phyloP scores from a whole-genome alignment of 2,797 vertebrate genomes.

The Mareca penelope region DNA sequence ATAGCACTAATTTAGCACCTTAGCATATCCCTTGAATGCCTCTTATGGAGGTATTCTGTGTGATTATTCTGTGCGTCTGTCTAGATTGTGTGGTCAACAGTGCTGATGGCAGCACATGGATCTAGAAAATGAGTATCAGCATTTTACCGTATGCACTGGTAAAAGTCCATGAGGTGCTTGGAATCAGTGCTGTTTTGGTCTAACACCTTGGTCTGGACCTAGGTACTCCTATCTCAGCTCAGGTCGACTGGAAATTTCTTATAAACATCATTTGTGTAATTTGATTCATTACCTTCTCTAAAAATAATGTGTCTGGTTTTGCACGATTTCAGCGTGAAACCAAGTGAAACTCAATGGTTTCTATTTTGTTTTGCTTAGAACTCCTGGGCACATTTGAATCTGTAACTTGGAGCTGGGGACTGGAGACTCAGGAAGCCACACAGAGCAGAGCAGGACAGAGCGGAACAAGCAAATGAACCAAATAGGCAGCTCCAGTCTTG shows the following conservation, averaged over 20 bases:
- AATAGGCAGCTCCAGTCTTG: background rate
- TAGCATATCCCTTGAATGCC: background rate
- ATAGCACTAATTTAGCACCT: background rate
- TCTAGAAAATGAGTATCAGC: background rate
- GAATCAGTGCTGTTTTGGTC: background rate
- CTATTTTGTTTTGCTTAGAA: background rate
- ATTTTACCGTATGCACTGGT: background rate
- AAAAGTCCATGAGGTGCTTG: background rate
- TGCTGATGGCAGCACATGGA: background rate
- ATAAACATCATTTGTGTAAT: background rate
- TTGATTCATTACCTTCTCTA: background rate
- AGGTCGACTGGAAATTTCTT: background rate
- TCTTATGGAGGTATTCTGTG: background rate
- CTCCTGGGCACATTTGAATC: background rate
- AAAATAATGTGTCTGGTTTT: background rate
- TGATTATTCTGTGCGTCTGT: background rate
- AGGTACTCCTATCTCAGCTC: background rate
- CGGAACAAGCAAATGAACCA: background rate
- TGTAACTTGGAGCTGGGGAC: background rate
- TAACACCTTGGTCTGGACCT: background rate
- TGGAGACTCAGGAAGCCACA: rapidly evolving
- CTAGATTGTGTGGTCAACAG: background rate
- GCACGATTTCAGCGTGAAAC: background rate
- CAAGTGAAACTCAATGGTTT: background rate
- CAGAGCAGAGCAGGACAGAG: background rate